phyloP scores from a whole-genome alignment of 2,888 invertebrate species.

The Drosophila affinis region DNA sequence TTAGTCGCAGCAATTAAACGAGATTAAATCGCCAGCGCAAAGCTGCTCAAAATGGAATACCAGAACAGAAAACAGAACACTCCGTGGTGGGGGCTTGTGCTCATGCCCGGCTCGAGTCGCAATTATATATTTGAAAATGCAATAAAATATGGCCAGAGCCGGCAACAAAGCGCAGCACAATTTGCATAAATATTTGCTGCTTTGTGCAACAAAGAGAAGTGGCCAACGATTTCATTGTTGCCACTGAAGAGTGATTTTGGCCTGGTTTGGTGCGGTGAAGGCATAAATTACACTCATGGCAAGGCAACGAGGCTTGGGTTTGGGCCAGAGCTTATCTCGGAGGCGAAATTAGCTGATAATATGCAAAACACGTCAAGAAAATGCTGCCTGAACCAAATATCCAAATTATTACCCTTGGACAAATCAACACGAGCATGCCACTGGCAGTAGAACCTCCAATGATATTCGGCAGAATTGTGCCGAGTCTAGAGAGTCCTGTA shows the following conservation, averaged over 20 bases:
- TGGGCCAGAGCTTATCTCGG: slow-evolving; percentile 68
- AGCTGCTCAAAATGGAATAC: slow-evolving; percentile 73
- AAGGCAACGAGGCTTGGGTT: slow-evolving; percentile 69
- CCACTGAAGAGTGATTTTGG: slow-evolving; percentile 20
- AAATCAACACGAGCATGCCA: slow-evolving; percentile 35
- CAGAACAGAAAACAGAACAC: slow-evolving; percentile 48
- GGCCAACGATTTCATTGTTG: slow-evolving; percentile 39
- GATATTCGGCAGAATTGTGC: neutral
- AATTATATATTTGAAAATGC: slow-evolving; percentile 76
- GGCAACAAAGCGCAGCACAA: slow-evolving; percentile 49
- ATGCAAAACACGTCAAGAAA: slow-evolving; percentile 77
- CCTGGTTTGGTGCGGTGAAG: slow-evolving; percentile 31
- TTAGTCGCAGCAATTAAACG: slow-evolving; percentile 64
- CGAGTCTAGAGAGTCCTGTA: neutral
- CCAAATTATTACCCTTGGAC: slow-evolving; percentile 71
- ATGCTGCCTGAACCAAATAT: slow-evolving; percentile 72
- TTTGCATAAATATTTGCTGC: slow-evolving; percentile 72
- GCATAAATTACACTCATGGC: slow-evolving; percentile 76
- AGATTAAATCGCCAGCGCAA: slow-evolving; percentile 75
- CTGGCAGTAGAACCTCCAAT: slow-evolving; percentile 25
- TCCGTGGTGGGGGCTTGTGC: neutral
- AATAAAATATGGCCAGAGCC: slow-evolving; percentile 63
- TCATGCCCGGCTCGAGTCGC: slow-evolving; percentile 49
- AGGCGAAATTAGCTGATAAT: slow-evolving; percentile 78
- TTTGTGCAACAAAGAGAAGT: slow-evolving; percentile 38